Base-by-base conservation (phyloP, 2,113 vertebrate species). In the Hydrochoerus hydrochaeris region DNA sequence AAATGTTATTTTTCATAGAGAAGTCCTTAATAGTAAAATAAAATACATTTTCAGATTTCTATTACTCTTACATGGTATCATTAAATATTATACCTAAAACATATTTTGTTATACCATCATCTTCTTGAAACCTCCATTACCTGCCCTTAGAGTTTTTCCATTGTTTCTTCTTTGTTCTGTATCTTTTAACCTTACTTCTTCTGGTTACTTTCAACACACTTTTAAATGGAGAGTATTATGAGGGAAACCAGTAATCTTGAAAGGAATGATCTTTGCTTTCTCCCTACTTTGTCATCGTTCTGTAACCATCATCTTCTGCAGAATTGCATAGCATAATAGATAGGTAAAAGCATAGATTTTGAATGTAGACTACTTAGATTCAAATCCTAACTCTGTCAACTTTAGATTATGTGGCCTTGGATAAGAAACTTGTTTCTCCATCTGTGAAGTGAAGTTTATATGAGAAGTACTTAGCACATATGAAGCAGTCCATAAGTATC, bases 351-450 rank as follows among this genome's bases (percentile, higher is more conserved):
- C 19, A 58, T 63, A 7, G 5, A 81, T 78, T 95, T 75, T 73
- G 20, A 28, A 78, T 57, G 52, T 49, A 78, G 19, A 88, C 46
- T 54, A 19, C 62, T 82, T 85, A 28, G 1, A 88, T 88, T 88
- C 17, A 88, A n/a, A 85, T 88, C 41, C 28, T 85, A 60, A 35
- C 65, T 92, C 62, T 96, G 8, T n/a, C 28, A 32, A 26, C 62
- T 90, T 30, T 0, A 82, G 85, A 3, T 57, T 81, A 0, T 92
- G 8, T 95, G 67, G 88, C 30, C 28, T 65, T 65, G 16, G 28
- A 62, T 95, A 80, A 96, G 44, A 95, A 86, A 63, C 5, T 30
- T 85, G 13, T 93, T 88, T 96, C 46, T 91, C 87, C 54, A 35
- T 75, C 13, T 69, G 17, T 52, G 54, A 83, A 78, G 54, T 96